Base-by-base conservation (phyloP, 2,888 invertebrate genomes). In the Penaeus monodon region DNA sequence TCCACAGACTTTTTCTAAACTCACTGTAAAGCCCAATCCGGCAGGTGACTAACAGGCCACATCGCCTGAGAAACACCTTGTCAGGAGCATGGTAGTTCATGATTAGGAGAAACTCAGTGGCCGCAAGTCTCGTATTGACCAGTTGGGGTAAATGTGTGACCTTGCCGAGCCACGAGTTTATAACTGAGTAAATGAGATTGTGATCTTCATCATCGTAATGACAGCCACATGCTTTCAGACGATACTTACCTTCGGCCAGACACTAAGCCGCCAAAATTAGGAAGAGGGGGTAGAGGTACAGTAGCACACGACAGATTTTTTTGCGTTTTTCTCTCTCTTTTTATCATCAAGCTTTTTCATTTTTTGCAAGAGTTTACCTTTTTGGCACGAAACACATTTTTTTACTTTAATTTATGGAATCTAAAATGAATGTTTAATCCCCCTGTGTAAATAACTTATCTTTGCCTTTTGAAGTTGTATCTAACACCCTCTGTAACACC, bases 241-340 rank as follows among this genome's bases (percentile, higher is more conserved):
- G 88, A 88, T 65, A 86, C 85, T 82, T 88, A 65, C 49, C 88
- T 88, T 49, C 88, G 88, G 44, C 85, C 85, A 66, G 88, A 88
- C 86, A 86, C 86, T 79, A 88, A 88, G 74, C 85, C 88, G 78
- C 88, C 88, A 88, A 88, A 88, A 88, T 88, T 88, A 79, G 88
- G 88, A 77, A 85, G 83, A 83, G 84, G 83, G 85, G 84, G 84
- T 81, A 84, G 84, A 88, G 84, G 84, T 88, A 88, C 66, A 78
- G 86, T 86, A 86, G 64, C 49, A 77, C 49, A 29, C 38, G 44
- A 49, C 57, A 49, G 38, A 76, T 81, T 78, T 77, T 85, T 86
- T 86, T 86, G 86, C 81, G 81, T 77, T 49, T 57, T 49, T 49
- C 57, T 77, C 81, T 81, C 63, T 24, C 76, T 76, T 84, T 84